These are phyloP conservation scores for Antheraea assamensis DNA, from an alignment of 2,888 invertebrate species.

Conservation along the genomic window DNA sequence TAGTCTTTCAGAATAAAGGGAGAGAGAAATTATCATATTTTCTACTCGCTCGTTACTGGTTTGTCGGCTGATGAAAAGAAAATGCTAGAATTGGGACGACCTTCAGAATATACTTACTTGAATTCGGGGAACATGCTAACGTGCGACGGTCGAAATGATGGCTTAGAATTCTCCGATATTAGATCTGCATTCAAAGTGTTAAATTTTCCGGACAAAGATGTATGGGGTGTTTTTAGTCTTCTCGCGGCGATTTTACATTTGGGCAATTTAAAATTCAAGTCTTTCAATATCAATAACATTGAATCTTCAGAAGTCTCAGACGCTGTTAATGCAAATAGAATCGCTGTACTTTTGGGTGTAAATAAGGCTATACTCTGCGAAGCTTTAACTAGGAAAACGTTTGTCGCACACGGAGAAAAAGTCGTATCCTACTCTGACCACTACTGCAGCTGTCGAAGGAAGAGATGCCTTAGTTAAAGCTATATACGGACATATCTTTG, in stretches of 20 bases:
- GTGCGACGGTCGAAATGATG: constrained; percentile 93
- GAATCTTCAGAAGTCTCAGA: constrained; percentile 94
- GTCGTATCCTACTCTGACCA: constrained; percentile 89
- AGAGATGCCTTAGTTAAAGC: constrained; percentile 96
- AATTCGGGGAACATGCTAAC: constrained; percentile 89
- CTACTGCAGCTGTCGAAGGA: constrained; percentile 90
- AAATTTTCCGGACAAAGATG: constrained; percentile 92
- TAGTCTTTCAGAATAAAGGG: constrained; percentile 93
- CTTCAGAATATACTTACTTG: constrained; percentile 90
- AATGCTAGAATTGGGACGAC: constrained; percentile 87
- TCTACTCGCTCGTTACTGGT: constrained; percentile 95
- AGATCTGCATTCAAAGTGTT: constrained; percentile 96
- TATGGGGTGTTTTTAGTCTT: constrained; percentile 92
- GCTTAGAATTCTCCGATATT: constrained; percentile 92
- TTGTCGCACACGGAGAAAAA: constrained; percentile 91
- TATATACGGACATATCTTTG: constrained; percentile 95
- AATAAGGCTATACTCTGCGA: constrained; percentile 86
- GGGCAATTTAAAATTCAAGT: constrained; percentile 94
- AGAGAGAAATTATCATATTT: constrained; percentile 98
- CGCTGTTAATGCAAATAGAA: constrained; percentile 84
- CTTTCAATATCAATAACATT: constrained; percentile 88
- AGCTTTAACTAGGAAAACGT: constrained; percentile 92
- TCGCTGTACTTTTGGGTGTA: constrained; percentile 88
- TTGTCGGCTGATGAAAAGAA: constrained; percentile 90
- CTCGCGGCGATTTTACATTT: constrained; percentile 94